A percentile compares a stretch with the other conserved stretches of the same genome.
Evolutionary conservation across 2,113 vertebrate species (phyloP).

Genomic region (Syngnathus scovelli): DNA sequence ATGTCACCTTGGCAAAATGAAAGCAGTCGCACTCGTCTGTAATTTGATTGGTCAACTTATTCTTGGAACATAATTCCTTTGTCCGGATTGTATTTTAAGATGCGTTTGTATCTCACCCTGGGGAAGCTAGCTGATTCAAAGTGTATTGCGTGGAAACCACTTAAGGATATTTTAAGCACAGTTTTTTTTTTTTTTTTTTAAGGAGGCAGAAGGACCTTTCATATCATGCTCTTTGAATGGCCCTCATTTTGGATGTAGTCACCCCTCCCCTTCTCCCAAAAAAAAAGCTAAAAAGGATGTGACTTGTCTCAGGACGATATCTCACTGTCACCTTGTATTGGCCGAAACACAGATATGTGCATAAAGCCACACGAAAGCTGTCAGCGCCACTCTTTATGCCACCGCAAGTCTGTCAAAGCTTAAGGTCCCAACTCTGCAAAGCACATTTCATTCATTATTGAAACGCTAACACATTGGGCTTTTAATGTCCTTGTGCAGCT

Average conservation of each 20-base stretch:
- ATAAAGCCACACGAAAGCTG: conserved; percentile 54
- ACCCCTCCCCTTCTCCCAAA: conserved; percentile 12
- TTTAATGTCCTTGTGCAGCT: conserved; percentile 60
- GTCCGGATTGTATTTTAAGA: conserved; percentile 27
- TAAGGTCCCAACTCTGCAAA: conserved; percentile 47
- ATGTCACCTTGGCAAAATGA: conserved; percentile 10
- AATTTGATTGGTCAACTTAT: not conserved
- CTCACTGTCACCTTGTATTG: conserved; percentile 55
- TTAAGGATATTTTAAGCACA: conserved; percentile 27
- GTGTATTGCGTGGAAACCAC: conserved; percentile 49
- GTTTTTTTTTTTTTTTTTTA: conserved; percentile 4
- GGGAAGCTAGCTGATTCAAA: conserved; percentile 35
- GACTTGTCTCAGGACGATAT: conserved; percentile 38
- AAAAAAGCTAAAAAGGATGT: conserved; percentile 36
- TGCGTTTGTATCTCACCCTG: conserved; percentile 26
- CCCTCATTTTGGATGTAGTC: conserved; percentile 37
- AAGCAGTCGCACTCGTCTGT: not conserved
- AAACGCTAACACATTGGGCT: conserved; percentile 51
- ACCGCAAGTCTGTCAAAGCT: conserved; percentile 35
- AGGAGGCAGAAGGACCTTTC: conserved; percentile 34
- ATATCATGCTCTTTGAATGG: conserved; percentile 40
- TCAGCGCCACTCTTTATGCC: conserved; percentile 49
- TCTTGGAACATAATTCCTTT: conserved; percentile 11
- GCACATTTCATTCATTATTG: conserved; percentile 68
- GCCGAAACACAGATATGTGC: conserved; percentile 48